Base-by-base conservation (phyloP, 2,797 vertebrate genomes). In the Sylvia borin region DNA sequence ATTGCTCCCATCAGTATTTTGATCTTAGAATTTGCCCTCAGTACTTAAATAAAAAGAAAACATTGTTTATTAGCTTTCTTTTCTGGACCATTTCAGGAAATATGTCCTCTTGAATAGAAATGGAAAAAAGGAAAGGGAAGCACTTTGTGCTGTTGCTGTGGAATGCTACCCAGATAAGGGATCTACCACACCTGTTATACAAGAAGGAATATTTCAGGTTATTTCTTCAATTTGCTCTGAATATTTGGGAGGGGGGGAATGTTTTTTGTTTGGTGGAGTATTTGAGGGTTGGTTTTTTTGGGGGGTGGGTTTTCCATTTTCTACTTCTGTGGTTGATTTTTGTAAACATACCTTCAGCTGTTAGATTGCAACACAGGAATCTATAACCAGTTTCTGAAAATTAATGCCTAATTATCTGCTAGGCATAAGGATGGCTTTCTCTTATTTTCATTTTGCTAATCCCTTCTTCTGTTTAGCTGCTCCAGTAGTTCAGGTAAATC, bases 11-110 rank as follows among this genome's bases (percentile, higher is more conserved):
- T n/a, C n/a, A 55, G n/a, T 89, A 67, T 42, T 95, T 79, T 67
- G 26, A 77, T 93, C 75, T 82, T 87, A 74, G 71, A 93, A 89
- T 86, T 95, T 95, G 9, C 21, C 51, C 60, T 94, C 50, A 74
- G 11, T 90, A 34, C 17, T 48, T 50, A 34, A 62, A 50, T 16
- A 5, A 20, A 62, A 92, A 60, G 91, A 94, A 95, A 85, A 22
- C 2, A 16, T 5, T 5, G 1, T 1, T 1, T n/a, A 10, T 68
- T 72, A 38, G 88, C 48, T 45, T 54, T 16, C 12, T 95, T 72
- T 80, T 87, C 40, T 58, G 34, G 45, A 85, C 25, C 65, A 13
- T 70, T 80, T 24, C 25, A 85, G 48, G 78, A 86, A 80, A 16
- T 51, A 42, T 2, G 9, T 55, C 31, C 60, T 86, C 45, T 62